These are phyloP conservation scores for Thaumetopoea pityocampa DNA, from an alignment of 1,140 invertebrate species.

Conservation along the genomic window DNA sequence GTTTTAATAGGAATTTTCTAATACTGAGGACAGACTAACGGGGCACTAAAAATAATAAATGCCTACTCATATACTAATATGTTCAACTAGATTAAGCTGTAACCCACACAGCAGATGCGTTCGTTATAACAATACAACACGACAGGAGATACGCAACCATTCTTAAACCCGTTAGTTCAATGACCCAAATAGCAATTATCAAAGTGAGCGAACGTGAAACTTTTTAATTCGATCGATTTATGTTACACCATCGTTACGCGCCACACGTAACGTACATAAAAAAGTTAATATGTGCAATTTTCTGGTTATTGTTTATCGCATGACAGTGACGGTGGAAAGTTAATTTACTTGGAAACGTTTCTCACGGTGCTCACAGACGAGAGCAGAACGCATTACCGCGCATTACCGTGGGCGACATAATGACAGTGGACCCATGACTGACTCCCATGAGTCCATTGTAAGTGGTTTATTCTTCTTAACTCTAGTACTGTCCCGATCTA, in stretches of 20 bases:
- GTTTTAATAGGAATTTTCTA: too few relatives aligned
- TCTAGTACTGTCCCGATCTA: too few relatives aligned
- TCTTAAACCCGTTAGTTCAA: constrained; percentile 54
- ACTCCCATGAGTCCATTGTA: constrained; percentile 8
- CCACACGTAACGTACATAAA: constrained; percentile 31
- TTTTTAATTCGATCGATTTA: constrained; percentile 30
- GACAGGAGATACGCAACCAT: constrained; percentile 34
- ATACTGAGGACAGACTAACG: too few relatives aligned
- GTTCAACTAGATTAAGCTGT: too few relatives aligned
- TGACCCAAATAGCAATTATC: constrained; percentile 49
- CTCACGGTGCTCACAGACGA: constrained; percentile 48
- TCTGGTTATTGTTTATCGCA: constrained; percentile 36
- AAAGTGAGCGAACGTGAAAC: constrained; percentile 32
- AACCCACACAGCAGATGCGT: too few relatives aligned
- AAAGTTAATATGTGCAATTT: constrained; percentile 33
- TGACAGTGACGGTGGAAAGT: constrained; percentile 52
- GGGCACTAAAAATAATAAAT: too few relatives aligned
- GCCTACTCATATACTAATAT: too few relatives aligned
- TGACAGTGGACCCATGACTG: constrained; percentile 1
- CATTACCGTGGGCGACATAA: constrained; percentile 31
- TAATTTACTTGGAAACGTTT: constrained; percentile 50
- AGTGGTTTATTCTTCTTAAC: constrained; percentile 13
- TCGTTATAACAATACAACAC: constrained; percentile 34
- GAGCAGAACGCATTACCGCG: too few relatives aligned
- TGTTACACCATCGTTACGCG: constrained; percentile 23